Base-by-base conservation (phyloP, 2,888 invertebrate species). In the Strigamia crassipes region DNA sequence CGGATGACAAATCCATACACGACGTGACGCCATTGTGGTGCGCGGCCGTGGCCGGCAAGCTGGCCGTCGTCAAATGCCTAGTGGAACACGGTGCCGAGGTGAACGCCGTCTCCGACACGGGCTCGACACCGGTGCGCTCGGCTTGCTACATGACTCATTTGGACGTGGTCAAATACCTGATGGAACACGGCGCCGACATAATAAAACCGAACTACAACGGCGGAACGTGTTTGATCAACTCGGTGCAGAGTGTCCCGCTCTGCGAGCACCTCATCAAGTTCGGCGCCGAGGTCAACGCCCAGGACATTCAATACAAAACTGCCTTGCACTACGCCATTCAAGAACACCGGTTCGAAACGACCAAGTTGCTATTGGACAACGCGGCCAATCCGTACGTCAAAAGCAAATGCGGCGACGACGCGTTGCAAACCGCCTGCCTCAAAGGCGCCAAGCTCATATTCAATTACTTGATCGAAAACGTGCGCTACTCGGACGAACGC, bases 81-180 rank as follows among this genome's bases (percentile, higher is more conserved):
- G 91, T 94, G 23, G 90, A 92, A 83, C 92, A 94, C 85, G 94
- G 94, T 82, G 96, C 96, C 51, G 91, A 93, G 86, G 91, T 96
- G n/a, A 93, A 96, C 90, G 94, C 95, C 61, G 91, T 93, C 73
- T 94, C 94, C 0, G 96, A 96, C 89, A 93, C 94, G 34, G 95
- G 96, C 83, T 96, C 95, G 12, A 94, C 95, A 81, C 94, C 96
- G 12, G 94, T 96, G 82, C 91, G 96, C 85, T 95, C 95, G 82
- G 96, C 96, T 13, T 96, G 96, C 88, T 96, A 95, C 89, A 95
- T 96, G 96, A 94, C 95, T 83, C 94, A 95, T 89, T 89, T 92
- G 83, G 94, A 94, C 86, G 93, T 93, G 85, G 95, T 95, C 82
- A 86, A 85, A 82, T 86, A 85, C 78, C 84, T 88, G 6, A 86